phyloP scores from a whole-genome alignment of 2,797 vertebrate species.

The Pristis pectinata region DNA sequence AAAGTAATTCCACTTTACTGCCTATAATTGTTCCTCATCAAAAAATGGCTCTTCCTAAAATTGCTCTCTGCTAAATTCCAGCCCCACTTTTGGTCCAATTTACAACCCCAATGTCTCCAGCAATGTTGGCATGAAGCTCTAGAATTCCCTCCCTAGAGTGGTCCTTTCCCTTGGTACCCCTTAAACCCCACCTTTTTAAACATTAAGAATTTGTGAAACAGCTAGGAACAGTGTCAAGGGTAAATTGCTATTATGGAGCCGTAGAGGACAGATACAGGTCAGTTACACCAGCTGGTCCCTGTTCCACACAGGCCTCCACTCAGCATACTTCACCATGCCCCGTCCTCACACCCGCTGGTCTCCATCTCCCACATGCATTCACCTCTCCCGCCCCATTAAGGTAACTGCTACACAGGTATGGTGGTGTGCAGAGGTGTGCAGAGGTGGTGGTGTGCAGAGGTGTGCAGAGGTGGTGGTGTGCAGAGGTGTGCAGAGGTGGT shows the following conservation, averaged over 20 bases:
- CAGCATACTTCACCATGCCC: not conserved
- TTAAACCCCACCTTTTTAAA: not conserved
- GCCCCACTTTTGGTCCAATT: not conserved
- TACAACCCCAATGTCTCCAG: not conserved
- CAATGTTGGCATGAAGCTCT: not conserved
- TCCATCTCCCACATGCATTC: too few relatives aligned
- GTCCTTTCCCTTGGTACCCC: too few relatives aligned
- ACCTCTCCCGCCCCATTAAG: not conserved
- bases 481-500: too few relatives aligned
- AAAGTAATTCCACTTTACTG: not conserved
- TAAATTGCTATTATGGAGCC: not conserved
- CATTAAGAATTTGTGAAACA: not conserved
- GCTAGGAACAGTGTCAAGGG: not conserved
- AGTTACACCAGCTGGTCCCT: not conserved
- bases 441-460: not conserved
- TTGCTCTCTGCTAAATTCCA: not conserved
- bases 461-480: too few relatives aligned
- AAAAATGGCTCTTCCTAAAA: not conserved
- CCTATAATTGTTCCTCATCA: too few relatives aligned
- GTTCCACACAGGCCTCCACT: not conserved
- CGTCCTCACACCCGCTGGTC: not conserved
- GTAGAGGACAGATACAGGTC: not conserved
- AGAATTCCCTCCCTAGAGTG: not conserved
- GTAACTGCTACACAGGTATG: not conserved
- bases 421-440: not conserved